These are phyloP conservation scores for Heterocephalus glaber DNA, from an alignment of 2,113 vertebrate genomes.

Conservation along the genomic window DNA sequence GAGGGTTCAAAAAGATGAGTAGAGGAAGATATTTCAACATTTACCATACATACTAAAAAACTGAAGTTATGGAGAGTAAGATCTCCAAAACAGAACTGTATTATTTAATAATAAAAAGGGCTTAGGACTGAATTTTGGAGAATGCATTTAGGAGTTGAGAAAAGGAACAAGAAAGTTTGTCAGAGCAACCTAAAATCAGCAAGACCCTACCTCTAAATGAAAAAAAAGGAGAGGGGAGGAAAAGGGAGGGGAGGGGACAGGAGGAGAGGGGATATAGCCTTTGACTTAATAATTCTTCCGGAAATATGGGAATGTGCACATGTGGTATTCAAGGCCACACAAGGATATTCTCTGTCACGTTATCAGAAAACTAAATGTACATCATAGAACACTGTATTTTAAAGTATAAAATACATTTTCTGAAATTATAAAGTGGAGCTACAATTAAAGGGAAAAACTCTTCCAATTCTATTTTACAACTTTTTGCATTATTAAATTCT, in stretches of 20 bases:
- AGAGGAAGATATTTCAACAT: not conserved
- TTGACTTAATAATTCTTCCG: slow-evolving; percentile 32
- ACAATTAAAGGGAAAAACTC: not conserved
- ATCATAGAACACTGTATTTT: not conserved
- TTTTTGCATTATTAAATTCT: not conserved
- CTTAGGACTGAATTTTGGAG: not conserved
- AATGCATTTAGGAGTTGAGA: not conserved
- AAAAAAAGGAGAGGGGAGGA: not conserved
- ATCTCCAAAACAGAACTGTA: not conserved
- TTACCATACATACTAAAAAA: not conserved
- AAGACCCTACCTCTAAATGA: not conserved
- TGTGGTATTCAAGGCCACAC: not conserved
- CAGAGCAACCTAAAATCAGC: not conserved
- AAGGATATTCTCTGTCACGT: not conserved
- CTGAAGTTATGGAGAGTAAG: not conserved
- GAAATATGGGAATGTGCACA: not conserved
- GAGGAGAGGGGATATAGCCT: not conserved
- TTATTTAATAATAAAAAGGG: not conserved
- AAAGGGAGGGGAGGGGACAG: too few species aligned
- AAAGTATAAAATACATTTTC: not conserved
- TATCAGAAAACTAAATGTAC: slow-evolving; percentile 22
- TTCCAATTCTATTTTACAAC: not conserved
- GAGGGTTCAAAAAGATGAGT: not conserved
- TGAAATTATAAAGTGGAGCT: slow-evolving; percentile 1
- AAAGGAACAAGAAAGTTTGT: not conserved